A percentile compares a stretch with the other conserved stretches of the same genome.
These are phyloP conservation scores for Pempheris klunzingeri DNA, from an alignment of 2,797 vertebrate species.

Conservation along the genomic window DNA sequence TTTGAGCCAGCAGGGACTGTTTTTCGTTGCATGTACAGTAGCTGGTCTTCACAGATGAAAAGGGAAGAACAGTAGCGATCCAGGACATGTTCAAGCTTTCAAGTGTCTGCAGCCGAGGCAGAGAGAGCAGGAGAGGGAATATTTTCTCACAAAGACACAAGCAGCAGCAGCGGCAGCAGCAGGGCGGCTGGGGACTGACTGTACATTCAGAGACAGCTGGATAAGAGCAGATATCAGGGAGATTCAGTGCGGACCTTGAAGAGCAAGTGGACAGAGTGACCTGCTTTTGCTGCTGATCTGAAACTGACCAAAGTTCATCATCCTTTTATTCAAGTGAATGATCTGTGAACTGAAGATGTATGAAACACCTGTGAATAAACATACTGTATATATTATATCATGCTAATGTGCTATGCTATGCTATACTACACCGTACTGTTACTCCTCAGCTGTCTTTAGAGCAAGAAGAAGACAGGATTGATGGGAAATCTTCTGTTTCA, in stretches of 20 bases:
- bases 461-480: not conserved
- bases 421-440: not conserved
- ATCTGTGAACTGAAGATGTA: too few species aligned
- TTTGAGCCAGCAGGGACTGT: slow-evolving; percentile 23
- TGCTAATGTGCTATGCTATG: not conserved
- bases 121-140: slow-evolving; percentile 55
- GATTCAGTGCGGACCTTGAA: slow-evolving; percentile 22
- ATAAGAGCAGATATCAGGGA: slow-evolving; percentile 34
- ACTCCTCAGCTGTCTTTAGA: not conserved
- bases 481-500: slow-evolving; percentile 15
- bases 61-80: slow-evolving; percentile 35
- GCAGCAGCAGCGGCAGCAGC: too few species aligned
- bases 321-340: not conserved
- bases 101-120: slow-evolving; percentile 53
- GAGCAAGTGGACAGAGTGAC: slow-evolving; percentile 10
- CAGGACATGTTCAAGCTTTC: slow-evolving; percentile 59
- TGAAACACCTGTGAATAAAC: too few species aligned
- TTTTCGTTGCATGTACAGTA: slow-evolving; percentile 18
- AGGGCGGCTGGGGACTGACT: slow-evolving; percentile 20
- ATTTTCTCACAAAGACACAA: slow-evolving; percentile 60
- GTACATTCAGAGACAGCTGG: slow-evolving; percentile 29
- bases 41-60: slow-evolving; percentile 54
- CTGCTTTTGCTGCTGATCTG: not conserved
- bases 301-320: not conserved
- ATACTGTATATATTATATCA: not conserved